phyloP scores from a whole-genome alignment of 92 coral and sea anemone species.

The Blastomussa wellsi region DNA sequence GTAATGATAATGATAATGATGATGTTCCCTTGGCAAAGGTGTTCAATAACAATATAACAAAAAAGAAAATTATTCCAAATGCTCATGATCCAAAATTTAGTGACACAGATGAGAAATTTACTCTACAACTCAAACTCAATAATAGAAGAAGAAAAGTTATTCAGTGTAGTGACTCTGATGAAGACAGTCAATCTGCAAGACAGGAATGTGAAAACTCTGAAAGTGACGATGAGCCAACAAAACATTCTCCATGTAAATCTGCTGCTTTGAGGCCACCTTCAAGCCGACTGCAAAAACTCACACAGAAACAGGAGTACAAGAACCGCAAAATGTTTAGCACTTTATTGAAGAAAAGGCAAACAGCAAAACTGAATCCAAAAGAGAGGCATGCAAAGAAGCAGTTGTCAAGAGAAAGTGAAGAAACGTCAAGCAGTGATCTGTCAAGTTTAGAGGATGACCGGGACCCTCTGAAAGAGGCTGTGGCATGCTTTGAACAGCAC shows the following conservation, averaged over 20 bases:
- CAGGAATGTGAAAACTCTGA: constrained; percentile 19
- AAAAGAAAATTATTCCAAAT: not conserved
- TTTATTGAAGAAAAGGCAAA: constrained; percentile 57
- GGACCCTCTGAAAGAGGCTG: constrained; percentile 37
- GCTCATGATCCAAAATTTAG: not conserved
- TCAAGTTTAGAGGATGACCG: constrained; percentile 32
- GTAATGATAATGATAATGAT: constrained; percentile 16
- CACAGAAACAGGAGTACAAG: constrained; percentile 37
- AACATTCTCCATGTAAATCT: not conserved
- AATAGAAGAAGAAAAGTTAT: constrained; percentile 21
- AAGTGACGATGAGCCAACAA: constrained; percentile 2
- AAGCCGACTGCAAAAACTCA: constrained; percentile 47
- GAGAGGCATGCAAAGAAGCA: constrained; percentile 27
- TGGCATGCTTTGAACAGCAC: constrained; percentile 38
- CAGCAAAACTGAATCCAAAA: constrained; percentile 48
- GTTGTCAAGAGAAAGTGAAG: not conserved
- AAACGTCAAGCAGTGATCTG: not conserved
- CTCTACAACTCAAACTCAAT: not conserved
- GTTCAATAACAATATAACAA: not conserved
- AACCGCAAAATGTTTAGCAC: constrained; percentile 43
- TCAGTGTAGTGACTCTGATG: constrained; percentile 27
- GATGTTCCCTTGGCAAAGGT: constrained; percentile 34
- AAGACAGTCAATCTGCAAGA: not conserved
- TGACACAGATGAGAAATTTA: constrained; percentile 36
- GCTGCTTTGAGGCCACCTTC: constrained; percentile 49